phyloP scores from a whole-genome alignment of 2,888 invertebrate species.

The Synergus itoensis region DNA sequence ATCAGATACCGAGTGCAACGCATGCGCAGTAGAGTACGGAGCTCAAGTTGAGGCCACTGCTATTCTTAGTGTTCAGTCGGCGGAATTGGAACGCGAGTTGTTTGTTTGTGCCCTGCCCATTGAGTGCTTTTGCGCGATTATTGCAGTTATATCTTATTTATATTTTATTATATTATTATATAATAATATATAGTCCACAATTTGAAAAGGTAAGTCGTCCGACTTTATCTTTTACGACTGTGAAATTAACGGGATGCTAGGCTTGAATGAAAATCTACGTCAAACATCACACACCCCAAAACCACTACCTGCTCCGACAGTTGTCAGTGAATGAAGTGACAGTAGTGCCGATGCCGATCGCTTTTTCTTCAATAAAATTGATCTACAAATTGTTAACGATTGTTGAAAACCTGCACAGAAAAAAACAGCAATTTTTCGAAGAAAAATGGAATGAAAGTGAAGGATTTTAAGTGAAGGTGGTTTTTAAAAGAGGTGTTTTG shows the following conservation, averaged over 20 bases:
- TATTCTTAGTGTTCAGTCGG: constrained; percentile 36
- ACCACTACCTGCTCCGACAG: constrained; percentile 30
- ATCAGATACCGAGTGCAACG: no score
- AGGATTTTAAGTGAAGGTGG: background rate
- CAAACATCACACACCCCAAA: constrained; percentile 34
- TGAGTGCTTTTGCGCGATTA: background rate
- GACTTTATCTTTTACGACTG: background rate
- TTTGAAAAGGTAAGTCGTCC: constrained; percentile 12
- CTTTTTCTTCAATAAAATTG: background rate
- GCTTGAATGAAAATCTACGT: constrained; percentile 17
- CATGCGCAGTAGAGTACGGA: no score
- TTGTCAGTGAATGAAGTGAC: constrained; percentile 33
- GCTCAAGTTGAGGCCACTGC: no score
- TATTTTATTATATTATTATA: no score
- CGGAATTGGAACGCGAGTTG: constrained; percentile 48
- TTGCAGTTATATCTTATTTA: background rate
- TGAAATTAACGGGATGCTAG: background rate
- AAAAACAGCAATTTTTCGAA: background rate
- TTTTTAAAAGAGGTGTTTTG: background rate
- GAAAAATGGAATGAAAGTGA: background rate
- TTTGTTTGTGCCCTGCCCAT: constrained; percentile 50
- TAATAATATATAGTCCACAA: background rate
- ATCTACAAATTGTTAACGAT: background rate
- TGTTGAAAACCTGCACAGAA: background rate
- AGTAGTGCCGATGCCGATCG: background rate